Percentiles rank a stretch among this genome's conserved stretches.
phyloP scores from a whole-genome alignment of 2,797 vertebrate species.

The Salarias fasciatus region DNA sequence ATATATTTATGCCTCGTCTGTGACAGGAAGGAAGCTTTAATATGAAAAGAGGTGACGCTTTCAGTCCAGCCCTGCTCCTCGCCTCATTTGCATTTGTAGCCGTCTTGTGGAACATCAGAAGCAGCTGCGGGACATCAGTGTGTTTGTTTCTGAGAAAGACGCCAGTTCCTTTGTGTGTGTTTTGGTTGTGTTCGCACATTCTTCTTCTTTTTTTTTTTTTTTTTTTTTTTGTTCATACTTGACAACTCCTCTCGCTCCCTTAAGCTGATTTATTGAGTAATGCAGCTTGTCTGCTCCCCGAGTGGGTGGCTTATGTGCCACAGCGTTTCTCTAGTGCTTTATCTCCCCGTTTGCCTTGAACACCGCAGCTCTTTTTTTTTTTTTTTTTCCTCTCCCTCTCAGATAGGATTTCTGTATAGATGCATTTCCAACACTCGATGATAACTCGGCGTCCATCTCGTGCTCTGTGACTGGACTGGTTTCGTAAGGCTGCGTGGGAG shows the following conservation, averaged over 20 bases:
- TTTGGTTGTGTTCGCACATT: constrained; percentile 28
- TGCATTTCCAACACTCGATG: constrained; percentile 25
- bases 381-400: neutral
- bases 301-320: constrained; percentile 57
- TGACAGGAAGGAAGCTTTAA: neutral
- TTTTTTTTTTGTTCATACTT: constrained; percentile 20
- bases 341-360: constrained; percentile 46
- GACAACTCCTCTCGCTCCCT: constrained; percentile 12
- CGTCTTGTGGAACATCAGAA: neutral
- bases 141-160: constrained; percentile 23
- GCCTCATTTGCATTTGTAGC: constrained; percentile 18
- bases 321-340: constrained; percentile 24
- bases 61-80: neutral
- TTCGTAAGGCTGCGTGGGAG: constrained; percentile 58
- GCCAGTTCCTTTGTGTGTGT: constrained; percentile 2
- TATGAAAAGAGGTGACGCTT: neutral
- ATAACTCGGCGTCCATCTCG: too few relatives aligned
- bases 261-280: constrained; percentile 51
- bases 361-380: constrained; percentile 1
- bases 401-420: constrained; percentile 35
- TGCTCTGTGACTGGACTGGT: constrained; percentile 20
- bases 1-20: constrained; percentile 8
- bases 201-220: constrained; percentile 6
- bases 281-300: constrained; percentile 38
- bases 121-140: constrained; percentile 1